Evolutionary conservation across 2,113 vertebrate species (phyloP), one percentile per base, ranked within the genome.

Genomic region (Hydropotes inermis): DNA sequence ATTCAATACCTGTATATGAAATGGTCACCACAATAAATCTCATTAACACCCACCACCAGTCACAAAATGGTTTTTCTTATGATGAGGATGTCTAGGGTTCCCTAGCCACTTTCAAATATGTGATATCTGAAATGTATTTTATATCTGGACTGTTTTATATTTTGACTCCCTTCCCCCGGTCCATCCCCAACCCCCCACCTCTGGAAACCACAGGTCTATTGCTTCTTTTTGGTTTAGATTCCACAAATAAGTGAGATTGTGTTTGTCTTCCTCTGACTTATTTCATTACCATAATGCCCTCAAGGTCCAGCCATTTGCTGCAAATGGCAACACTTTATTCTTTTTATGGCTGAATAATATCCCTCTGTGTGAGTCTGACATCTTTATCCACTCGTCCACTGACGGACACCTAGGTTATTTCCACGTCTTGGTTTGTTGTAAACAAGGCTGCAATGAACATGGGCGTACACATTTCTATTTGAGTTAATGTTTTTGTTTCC

Each of bases 381-480:
- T 30, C 3, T 12, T 15, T 12, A 52, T 8, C 50, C 6, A 1
- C 5, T 12, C 28, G 7, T 7, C 43, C 39, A 2, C 74, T 14
- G 55, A 14, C 1, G 15, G 55, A 3, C 13, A 12, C 79, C 8
- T 3, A 14, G 19, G 47, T 2, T 11, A 6, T 13, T 23, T 7
- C 79, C 27, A 7, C 0, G 0, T 12, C 57, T 33, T 16, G 58
- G 47, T 19, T 39, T 39, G 10, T 0, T 3, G 27, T 12, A 17
- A 17, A 55, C 13, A 5, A 5, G 9, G 13, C 47, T 12, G 2
- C 19, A 4, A 0, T 6, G 60, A 16, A 33, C 58, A 1, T 0
- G 28, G 25, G n/a, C 7, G 0, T 10, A 13, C 27, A 6, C 12
- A 1, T 4, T 0, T 23, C 60, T 43, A 25, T 33, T 3, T 15